Base-by-base conservation (phyloP, 1,140 invertebrate genomes). In the Melitaea cinxia region DNA sequence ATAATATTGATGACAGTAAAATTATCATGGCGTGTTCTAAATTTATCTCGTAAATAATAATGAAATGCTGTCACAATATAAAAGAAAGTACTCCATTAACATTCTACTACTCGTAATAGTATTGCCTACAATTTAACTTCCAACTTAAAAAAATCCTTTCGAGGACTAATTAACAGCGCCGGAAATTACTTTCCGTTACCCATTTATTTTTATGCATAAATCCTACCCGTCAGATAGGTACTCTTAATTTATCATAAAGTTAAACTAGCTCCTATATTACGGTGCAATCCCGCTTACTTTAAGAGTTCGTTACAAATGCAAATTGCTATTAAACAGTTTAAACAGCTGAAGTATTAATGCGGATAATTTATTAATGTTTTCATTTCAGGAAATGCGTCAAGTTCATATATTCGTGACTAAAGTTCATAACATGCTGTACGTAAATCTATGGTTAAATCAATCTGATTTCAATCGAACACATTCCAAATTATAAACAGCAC, bases 261-360 rank as follows among this genome's bases (percentile, higher is more conserved):
- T 23, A 12, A n/a, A 47, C 10, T 24, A 42, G 19, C 24, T 21
- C 26, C 14, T 1, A 52, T 39, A 55, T 12, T 55, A 33, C 17
- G 52, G 5, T 7, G 15, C 17, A 21, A 54, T 35, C 52, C 26
- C 30, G 24, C 19, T 55, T 39, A 37, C 35, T 56, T 39, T 14
- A 56, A 15, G 37, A 10, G 23, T 56, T 39, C 33, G 21, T 39
- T 55, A 39, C 19, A 15, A 56, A 56, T 56, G 35, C 53, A 56
- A 56, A 56, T 56, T 17, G 35, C 21, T 39, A 56, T 56, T 56
- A 56, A 42, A 26, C 54, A 24, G 54, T 56, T 56, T 56, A 7
- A 23, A 39, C 12, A 23, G 6, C 35, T 26, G 14, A 55, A 56
- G 17, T 42, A n/a, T n/a, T 56, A 56, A 56, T 24, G 30, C 53